phyloP scores from a whole-genome alignment of 1,140 invertebrate species.

The Cotesia glomerata region DNA sequence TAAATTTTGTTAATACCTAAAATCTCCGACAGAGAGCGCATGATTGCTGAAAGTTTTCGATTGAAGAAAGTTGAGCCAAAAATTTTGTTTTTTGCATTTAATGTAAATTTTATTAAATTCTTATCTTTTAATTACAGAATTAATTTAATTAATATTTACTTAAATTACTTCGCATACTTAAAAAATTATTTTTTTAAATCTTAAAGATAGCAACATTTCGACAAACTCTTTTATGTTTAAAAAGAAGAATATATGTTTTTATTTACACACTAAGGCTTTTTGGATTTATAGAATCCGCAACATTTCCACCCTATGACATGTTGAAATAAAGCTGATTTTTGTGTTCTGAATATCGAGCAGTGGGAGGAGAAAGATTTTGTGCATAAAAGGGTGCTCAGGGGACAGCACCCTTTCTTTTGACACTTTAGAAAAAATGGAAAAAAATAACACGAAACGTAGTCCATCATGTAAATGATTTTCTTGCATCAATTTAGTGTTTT shows the following conservation, averaged over 20 bases:
- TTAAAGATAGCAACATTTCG: no score
- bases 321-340: conserved; percentile 63
- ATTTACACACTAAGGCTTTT: conserved; percentile 15
- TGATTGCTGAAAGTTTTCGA: no score
- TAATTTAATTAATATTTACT: no score
- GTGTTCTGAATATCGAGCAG: conserved; percentile 59
- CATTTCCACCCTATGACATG: conserved; percentile 39
- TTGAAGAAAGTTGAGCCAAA: no score
- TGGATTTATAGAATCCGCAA: conserved; percentile 33
- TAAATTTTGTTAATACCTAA: no score
- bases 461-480: not conserved
- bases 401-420: conserved; percentile 1
- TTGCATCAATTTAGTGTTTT: not conserved
- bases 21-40: no score
- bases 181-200: not conserved
- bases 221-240: no score
- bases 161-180: no score
- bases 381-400: conserved; percentile 43
- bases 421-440: conserved; percentile 12
- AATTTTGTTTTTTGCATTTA: no score
- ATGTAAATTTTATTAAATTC: no score
- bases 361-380: conserved; percentile 45
- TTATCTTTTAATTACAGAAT: no score
- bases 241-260: no score
- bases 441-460: not conserved